phyloP scores from a whole-genome alignment of 2,888 invertebrate genomes.

The Tyria jacobaeae region DNA sequence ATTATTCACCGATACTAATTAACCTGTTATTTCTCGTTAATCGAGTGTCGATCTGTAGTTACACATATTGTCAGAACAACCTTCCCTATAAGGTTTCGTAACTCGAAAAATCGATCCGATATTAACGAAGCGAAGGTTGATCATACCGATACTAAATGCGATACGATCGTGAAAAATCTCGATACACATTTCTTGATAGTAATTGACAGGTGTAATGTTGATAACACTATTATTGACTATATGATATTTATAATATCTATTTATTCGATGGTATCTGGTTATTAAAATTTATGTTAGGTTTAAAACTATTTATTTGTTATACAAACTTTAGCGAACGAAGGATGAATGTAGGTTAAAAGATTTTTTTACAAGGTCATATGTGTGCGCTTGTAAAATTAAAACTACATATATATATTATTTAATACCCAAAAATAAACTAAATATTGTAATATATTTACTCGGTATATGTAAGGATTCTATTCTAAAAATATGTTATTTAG shows the following conservation, averaged over 20 bases:
- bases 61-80: slow-evolving; percentile 40
- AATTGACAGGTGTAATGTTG: slow-evolving; percentile 49
- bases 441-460: neutral
- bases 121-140: slow-evolving; percentile 54
- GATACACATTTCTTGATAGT: slow-evolving; percentile 37
- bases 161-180: slow-evolving; percentile 50
- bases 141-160: slow-evolving; percentile 37
- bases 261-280: slow-evolving; percentile 36
- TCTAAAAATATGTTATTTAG: no score
- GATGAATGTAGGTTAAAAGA: slow-evolving; percentile 6
- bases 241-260: slow-evolving; percentile 32
- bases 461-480: no score
- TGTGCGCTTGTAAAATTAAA: neutral
- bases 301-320: slow-evolving; percentile 8
- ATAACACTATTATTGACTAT: slow-evolving; percentile 37
- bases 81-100: slow-evolving; percentile 63
- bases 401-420: neutral
- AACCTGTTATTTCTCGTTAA: slow-evolving; percentile 22
- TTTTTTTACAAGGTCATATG: slow-evolving; percentile 3
- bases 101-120: slow-evolving; percentile 52
- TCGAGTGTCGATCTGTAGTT: slow-evolving; percentile 20
- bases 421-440: neutral
- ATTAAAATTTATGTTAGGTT: slow-evolving; percentile 26
- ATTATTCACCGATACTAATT: slow-evolving; percentile 8
- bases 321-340: neutral